phyloP scores from a whole-genome alignment of 2,113 vertebrate species.

The Megaceryle maxima region DNA sequence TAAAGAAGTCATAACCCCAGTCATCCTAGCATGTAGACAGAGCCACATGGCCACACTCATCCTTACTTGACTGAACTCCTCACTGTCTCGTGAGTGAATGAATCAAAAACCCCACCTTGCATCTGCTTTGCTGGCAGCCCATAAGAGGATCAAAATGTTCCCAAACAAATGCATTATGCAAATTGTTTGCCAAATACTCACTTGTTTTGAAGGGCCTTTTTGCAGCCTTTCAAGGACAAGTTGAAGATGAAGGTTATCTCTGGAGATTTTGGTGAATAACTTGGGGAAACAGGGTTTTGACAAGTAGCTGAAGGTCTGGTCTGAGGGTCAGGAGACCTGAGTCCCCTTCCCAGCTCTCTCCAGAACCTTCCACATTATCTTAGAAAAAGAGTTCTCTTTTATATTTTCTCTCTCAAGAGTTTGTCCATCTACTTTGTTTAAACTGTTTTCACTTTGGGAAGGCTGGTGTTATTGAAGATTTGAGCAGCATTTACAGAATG shows the following conservation, averaged over 20 bases:
- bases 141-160: slow-evolving; percentile 13
- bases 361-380: not conserved
- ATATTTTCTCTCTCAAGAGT: not conserved
- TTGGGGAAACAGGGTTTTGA: not conserved
- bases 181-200: slow-evolving; percentile 11
- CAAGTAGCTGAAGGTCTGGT: not conserved
- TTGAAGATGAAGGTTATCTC: not conserved
- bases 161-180: slow-evolving; percentile 8
- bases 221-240: not conserved
- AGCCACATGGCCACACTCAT: not conserved
- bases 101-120: slow-evolving; percentile 35
- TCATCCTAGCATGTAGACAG: not conserved
- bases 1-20: not conserved
- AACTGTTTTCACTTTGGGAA: not conserved
- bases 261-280: not conserved
- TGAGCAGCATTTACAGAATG: not conserved
- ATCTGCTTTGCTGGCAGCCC: slow-evolving; percentile 11
- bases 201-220: slow-evolving; percentile 7
- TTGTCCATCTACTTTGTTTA: not conserved
- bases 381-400: not conserved
- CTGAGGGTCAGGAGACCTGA: not conserved
- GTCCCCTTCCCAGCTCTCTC: not conserved
- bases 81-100: not conserved
- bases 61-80: slow-evolving; percentile 1
- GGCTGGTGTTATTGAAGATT: not conserved